These are phyloP conservation scores for Corella eumyota DNA, from an alignment of 23 tunicate species.

Conservation along the genomic window DNA sequence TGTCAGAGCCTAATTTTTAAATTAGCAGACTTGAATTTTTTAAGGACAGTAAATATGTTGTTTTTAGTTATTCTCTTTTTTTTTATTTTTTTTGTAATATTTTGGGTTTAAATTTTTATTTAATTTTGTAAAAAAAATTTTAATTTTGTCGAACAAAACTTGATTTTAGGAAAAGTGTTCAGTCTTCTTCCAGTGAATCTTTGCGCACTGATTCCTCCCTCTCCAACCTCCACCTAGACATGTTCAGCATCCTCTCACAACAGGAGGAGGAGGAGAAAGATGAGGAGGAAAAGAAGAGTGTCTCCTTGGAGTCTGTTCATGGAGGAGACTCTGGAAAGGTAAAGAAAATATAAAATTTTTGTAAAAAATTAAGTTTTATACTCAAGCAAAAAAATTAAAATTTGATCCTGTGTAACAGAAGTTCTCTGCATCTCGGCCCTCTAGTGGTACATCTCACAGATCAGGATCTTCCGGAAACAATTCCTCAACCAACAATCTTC, in stretches of 20 bases:
- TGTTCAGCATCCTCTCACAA: constrained; percentile 21
- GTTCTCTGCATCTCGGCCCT: constrained; percentile 18
- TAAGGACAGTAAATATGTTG: too few species aligned
- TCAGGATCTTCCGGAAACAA: constrained; percentile 15
- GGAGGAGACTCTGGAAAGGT: constrained; percentile 13
- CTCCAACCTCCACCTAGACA: constrained; percentile 33
- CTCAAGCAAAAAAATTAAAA: too few species aligned
- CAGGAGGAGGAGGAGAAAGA: constrained; percentile 5
- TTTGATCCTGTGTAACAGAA: too few species aligned
- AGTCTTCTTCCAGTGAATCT: constrained; percentile 26
- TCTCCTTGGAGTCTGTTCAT: constrained; percentile 76
- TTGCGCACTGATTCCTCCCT: constrained; percentile 28
- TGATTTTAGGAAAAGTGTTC: constrained; percentile 32
- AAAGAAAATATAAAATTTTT: constrained; percentile 8
- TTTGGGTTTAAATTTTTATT: too few species aligned
- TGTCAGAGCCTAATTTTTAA: too few species aligned
- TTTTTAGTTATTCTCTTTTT: too few species aligned
- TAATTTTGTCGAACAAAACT: too few species aligned
- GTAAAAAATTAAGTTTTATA: not conserved
- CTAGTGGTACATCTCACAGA: constrained; percentile 27
- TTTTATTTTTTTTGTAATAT: too few species aligned
- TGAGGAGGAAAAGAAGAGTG: constrained; percentile 29
- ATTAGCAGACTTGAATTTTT: too few species aligned
- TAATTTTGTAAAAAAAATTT: too few species aligned
- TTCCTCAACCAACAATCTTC: constrained; percentile 22